Base-by-base conservation (phyloP, 2,797 vertebrate species). In the Acrossocheilus wenchowensis region DNA sequence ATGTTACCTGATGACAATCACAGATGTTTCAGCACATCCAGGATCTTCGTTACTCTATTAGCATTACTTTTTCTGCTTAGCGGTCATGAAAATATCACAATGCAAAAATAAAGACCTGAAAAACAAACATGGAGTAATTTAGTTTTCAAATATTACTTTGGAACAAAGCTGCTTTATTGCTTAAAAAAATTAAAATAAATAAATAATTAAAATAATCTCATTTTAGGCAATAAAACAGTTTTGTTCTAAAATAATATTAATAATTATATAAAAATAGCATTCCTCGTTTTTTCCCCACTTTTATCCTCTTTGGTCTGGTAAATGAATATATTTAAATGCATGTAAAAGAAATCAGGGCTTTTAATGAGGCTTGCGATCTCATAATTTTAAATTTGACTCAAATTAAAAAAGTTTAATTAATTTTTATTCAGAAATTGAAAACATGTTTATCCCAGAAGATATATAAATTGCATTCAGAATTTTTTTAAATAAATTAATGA, bases 1-100 rank as follows among this genome's bases (percentile, higher is more conserved):
- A 98, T 97, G 39, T 89, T 97, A 87, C 97, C 98, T 98, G 90
- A 78, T 12, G 72, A 50, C n/a, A 14, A n/a, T 60, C 54, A 43
- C 11, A 72, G 17, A 69, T 5, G 34, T 64, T 30, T 64, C 5
- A 62, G 60, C 5, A 26, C n/a, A 60, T 60, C 9, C 23, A 62
- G 30, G 30, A 68, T 36, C 21, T 10, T 21, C 17, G 21, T 39
- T 19, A 36, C 30, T 17, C 19, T 41, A 41, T 6, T 41, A 23
- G 9, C 3, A 69, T 21, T 1, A 69, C 30, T 36, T 60, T 11
- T 11, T 60, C 23, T 60, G 54, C 9, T n/a, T 60, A 60, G 9
- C 54, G 23, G 54, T 57, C 3, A 60, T 23, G 6, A 66, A 14
- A 66, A 66, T 15, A 66, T 30, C 23, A n/a, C 12, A 30, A 30